Base-by-base conservation (phyloP, 2,888 invertebrate species). In the Agrotis puta region DNA sequence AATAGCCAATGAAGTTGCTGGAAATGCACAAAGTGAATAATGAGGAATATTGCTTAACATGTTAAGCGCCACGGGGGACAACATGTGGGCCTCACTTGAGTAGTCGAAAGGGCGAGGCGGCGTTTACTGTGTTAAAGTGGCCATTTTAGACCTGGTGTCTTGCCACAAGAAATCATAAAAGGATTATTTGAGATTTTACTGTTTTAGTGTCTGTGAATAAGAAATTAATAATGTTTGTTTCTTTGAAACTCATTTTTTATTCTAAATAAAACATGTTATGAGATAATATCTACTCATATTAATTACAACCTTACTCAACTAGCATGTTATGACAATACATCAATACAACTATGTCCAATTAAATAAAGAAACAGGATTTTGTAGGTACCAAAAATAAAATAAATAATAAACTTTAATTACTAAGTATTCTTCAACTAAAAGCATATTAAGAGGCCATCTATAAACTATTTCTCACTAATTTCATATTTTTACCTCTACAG, bases 221-320 rank as follows among this genome's bases (percentile, higher is more conserved):
- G n/a, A 33, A n/a, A 27, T 56, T n/a, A 56, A 56, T n/a, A 33
- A 33, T n/a, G n/a, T 14, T 56, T 33, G 33, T 56, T 54, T 54
- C 9, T 54, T 11, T 54, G 33, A 2, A 33, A 33, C 13, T 33
- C 3, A 56, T 56, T 56, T n/a, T 56, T 33, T 33, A n/a, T 56
- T 56, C 27, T n/a, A 3, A 27, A 27, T 56, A 56, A 33, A 33
- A 33, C 33, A 39, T 39, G 39, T 39, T 39, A 39, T 39, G 39
- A 39, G 39, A 39, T 9, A 9, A 39, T n/a, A n/a, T 6, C 27
- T 33, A 27, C 11, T n/a, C 33, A 18, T 47, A n/a, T 13, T 33
- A 33, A 33, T 33, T 13, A 56, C 33, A 33, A n/a, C 13, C n/a
- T 13, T 56, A n/a, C 13, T 13, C 27, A 27, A n/a, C 27, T 24